A percentile compares a stretch with the other conserved stretches of the same genome.
Conservation (phyloP, 2,888 invertebrate genomes). For the Linnaemya vulpina region DNA sequence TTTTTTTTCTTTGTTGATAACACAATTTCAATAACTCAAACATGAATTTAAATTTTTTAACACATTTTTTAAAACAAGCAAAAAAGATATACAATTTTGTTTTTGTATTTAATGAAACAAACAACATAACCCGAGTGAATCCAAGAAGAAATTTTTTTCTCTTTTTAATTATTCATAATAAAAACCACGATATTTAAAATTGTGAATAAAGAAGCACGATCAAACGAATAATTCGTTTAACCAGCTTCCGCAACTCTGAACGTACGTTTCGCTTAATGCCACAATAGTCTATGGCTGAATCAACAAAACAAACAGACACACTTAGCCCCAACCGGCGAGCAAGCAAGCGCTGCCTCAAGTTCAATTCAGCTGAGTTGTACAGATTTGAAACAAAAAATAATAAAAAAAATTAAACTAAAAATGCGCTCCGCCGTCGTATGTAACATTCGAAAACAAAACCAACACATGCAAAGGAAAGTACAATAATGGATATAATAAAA, state of each 20-base stretch:
- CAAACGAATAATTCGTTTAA: constrained; percentile 44
- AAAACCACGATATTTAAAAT: constrained; percentile 39
- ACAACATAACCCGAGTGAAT: not conserved
- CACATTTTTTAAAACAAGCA: constrained; percentile 17
- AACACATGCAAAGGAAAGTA: constrained; percentile 27
- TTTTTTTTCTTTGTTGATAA: constrained; percentile 8
- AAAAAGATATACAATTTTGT: constrained; percentile 17
- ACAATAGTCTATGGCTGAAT: constrained; percentile 63
- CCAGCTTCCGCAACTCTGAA: constrained; percentile 72
- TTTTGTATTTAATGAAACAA: constrained; percentile 2
- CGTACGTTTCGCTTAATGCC: constrained; percentile 64
- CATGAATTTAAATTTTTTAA: constrained; percentile 55
- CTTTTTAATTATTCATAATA: not conserved
- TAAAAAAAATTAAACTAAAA: constrained; percentile 43
- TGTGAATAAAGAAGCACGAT: constrained; percentile 36
- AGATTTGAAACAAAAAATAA: constrained; percentile 1
- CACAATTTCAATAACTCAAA: constrained; percentile 27
- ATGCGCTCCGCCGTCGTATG: constrained; percentile 47
- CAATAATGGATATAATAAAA: constrained; percentile 18
- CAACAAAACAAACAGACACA: constrained; percentile 50
- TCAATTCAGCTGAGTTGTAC: constrained; percentile 31
- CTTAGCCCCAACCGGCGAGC: constrained; percentile 40
- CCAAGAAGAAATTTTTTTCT: constrained; percentile 38
- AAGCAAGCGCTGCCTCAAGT: constrained; percentile 51
- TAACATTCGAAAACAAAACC: constrained; percentile 34